Evolutionary conservation across 1,140 invertebrate genomes (phyloP), one percentile per base, ranked within the genome.

Genomic region (Drosophila hydei): DNA sequence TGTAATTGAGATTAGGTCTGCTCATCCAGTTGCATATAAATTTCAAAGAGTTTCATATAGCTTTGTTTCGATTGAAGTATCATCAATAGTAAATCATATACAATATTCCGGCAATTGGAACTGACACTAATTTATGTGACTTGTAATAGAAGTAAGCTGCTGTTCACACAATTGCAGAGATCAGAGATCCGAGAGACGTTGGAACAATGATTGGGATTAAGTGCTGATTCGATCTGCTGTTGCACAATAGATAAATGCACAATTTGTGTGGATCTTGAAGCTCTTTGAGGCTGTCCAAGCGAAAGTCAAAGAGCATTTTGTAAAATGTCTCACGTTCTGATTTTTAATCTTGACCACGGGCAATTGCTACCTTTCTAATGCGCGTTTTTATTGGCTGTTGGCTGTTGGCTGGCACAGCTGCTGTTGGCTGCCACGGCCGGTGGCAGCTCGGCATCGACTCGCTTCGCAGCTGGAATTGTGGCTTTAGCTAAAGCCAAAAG

Each of bases 291-390:
- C 60, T 42, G 59, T 40, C 56, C 19, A 59, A 72, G 63, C 62
- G 69, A 72, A 72, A 72, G 69, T 72, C 71, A 61, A 69, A 54
- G 64, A 69, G 55, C 58, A 70, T 72, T 59, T 75, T 78, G 72
- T 67, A 85, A 79, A 84, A 72, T 84, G 76, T 84, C 80, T 84
- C 80, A 84, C 80, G 80, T 85, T 84, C 80, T 85, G 76, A 83
- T 84, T 85, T 84, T 76, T 69, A 85, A 84, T 85, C 80, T 84
- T 80, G 76, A 84, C 76, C 60, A 71, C 75, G 67, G 62, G 79
- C 80, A 84, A 84, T 84, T 84, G 79, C 80, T 85, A 85, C 80
- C 80, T 84, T 84, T 84, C 80, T 84, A 84, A 84, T 84, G 80
- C 80, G 77, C 68, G 72, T 84, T 85, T 84, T 84, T 84, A 84